Base-by-base conservation (phyloP, 23 tunicate genomes). In the Halocynthia roretzi region DNA sequence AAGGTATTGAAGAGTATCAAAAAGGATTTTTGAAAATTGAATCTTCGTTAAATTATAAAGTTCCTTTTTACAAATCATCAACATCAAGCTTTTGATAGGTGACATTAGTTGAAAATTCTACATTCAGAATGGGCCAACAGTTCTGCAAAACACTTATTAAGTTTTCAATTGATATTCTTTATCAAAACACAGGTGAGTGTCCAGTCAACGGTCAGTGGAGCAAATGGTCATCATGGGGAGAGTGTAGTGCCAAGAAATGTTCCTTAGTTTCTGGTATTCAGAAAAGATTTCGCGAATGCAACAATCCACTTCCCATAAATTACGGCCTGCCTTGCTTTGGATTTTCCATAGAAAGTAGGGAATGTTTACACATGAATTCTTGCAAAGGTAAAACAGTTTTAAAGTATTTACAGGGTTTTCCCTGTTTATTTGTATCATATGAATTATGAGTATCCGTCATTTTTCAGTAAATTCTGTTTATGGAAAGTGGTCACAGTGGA, bases 251-350 rank as follows among this genome's bases (percentile, higher is more conserved):
- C 40, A 48, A 53, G 31, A 75, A 21, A 31, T 55, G 65, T 5
- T 55, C 58, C 20, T 54, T 55, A 0, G 20, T 14, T 9, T 8
- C 61, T 75, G 80, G 80, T 0, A 54, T 31, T 17, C 72, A 68
- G 20, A 22, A 54, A 17, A 23, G 65, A 8, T 50, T 10, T 53
- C 56, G 80, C 15, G 21, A 23, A 53, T 75, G 80, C 31, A 53
- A 75, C 20, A 75, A 55, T 75, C 91, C 97, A 0, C 0, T 61
- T 9, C 91, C 91, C 7, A 9, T 53, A 7, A 15, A 54, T 12
- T 71, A 74, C 8, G 96, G 96, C 18, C 54, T 53, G 40, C 11
- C 52, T 31, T 90, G 97, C 81, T 15, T n/a, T 0, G 97, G 97
- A 22, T 40, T 22, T 9, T 5, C 12, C 48, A 20, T 22, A 0